Conservation (phyloP, 2,113 vertebrate species). For the Sinocyclocheilus maitianheensis region DNA sequence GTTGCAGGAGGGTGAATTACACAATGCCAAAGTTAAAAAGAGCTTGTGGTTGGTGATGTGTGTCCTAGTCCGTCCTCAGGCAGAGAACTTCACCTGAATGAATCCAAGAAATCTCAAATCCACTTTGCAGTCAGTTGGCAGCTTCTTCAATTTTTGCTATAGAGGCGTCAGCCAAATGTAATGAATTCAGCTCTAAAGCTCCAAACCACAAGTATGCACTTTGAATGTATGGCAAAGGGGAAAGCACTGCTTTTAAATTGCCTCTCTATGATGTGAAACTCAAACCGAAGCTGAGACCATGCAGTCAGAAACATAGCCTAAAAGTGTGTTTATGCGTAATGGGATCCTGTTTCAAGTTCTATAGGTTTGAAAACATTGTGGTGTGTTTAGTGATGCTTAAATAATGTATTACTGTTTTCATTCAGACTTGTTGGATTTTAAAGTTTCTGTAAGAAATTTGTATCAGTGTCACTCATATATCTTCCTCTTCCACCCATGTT, state of each 20-base stretch:
- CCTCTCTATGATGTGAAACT: conserved; percentile 47
- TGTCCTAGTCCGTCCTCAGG: conserved; percentile 18
- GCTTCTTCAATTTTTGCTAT: conserved; percentile 11
- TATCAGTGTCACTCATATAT: neutral
- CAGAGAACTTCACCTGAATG: conserved; percentile 34
- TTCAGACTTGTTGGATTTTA: neutral
- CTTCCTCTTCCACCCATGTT: neutral
- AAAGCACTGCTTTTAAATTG: conserved; percentile 27
- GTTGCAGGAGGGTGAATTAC: conserved; percentile 14
- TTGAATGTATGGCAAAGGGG: conserved; percentile 19
- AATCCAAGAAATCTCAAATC: conserved; percentile 12
- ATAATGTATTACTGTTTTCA: neutral
- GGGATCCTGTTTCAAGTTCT: neutral
- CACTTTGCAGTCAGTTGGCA: conserved; percentile 47
- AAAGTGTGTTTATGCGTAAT: neutral
- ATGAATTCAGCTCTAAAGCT: conserved; percentile 42
- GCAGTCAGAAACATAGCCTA: conserved; percentile 1
- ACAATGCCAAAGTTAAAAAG: neutral
- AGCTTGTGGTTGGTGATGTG: conserved; percentile 24
- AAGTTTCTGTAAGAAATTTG: neutral
- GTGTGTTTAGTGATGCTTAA: neutral
- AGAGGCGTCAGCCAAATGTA: conserved; percentile 44
- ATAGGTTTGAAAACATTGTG: neutral
- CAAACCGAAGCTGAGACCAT: conserved; percentile 16
- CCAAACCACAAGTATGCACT: conserved; percentile 52